Percentiles rank a stretch among this genome's conserved stretches.
These are phyloP conservation scores for Pyrochroa serraticornis DNA, from an alignment of 2,888 invertebrate species.

Conservation along the genomic window DNA sequence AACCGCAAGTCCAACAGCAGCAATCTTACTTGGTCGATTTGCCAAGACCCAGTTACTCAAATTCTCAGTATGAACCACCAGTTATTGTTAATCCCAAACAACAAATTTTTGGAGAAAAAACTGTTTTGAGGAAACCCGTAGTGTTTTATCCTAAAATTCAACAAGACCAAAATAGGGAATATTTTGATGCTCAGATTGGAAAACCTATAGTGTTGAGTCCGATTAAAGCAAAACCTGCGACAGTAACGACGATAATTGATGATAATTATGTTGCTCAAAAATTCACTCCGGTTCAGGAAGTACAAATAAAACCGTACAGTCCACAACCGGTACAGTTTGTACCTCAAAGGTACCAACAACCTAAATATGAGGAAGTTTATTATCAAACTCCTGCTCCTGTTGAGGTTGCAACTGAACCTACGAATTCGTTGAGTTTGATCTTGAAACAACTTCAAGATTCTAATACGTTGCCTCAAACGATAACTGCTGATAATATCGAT, in stretches of 20 bases:
- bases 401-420: constrained; percentile 38
- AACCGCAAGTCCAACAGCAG: constrained; percentile 4
- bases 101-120: constrained; percentile 26
- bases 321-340: background rate
- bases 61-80: background rate
- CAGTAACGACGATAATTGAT: constrained; percentile 11
- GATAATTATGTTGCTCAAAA: constrained; percentile 22
- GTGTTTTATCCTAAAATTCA: constrained; percentile 26
- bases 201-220: background rate
- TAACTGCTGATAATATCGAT: constrained; percentile 79
- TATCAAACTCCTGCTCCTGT: constrained; percentile 13
- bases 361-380: constrained; percentile 5
- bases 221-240: background rate
- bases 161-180: background rate
- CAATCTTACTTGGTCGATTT: constrained; percentile 8
- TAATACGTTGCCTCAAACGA: constrained; percentile 76
- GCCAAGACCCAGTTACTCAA: constrained; percentile 1
- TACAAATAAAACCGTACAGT: background rate
- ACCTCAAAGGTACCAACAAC: background rate
- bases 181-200: constrained; percentile 6
- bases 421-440: constrained; percentile 62
- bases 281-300: constrained; percentile 3
- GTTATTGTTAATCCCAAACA: background rate
- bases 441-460: constrained; percentile 75
- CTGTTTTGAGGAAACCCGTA: constrained; percentile 26